Base-by-base conservation (phyloP, 2,888 invertebrate species). In the Eupithecia exiguata region DNA sequence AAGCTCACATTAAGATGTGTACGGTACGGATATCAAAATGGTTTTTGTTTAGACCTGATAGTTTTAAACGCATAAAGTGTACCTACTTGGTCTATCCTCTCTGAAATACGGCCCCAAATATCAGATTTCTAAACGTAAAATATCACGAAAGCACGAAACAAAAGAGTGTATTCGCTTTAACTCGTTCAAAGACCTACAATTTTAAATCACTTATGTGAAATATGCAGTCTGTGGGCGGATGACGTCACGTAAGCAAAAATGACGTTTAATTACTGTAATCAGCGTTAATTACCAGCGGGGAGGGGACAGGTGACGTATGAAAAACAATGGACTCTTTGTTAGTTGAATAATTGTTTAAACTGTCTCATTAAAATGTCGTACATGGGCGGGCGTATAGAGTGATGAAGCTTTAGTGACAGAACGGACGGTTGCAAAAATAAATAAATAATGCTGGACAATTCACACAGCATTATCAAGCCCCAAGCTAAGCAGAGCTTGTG, bases 301-400 rank as follows among this genome's bases (percentile, higher is more conserved):
- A 78, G 71, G 43, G 81, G 87, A 84, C 89, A 88, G 90, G 89
- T 91, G 89, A 88, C 82, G 85, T 84, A 83, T 82, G 82, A 85
- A 84, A 86, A 85, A 91, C 89, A 89, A 89, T 89, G 84, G 81
- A 83, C 80, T 82, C 85, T 88, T 86, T 88, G 85, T 87, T 84
- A 78, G 80, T 84, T 79, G 80, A 84, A 82, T 87, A 87, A 88
- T 87, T 89, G 87, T 87, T 88, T 88, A 84, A 87, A 87, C 84
- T 87, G 87, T 87, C 88, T 88, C 88, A 88, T 88, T 88, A 86
- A 82, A 82, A 77, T 74, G 80, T 79, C 82, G 80, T 80, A 80
- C 79, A 75, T 79, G 79, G 75, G 74, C 43, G 71, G 72, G 71
- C 79, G 49, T 53, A 78, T 62, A 78, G 79, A 78, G 38, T 70